Percentiles rank a stretch among this genome's conserved stretches.
Conservation (phyloP, 2,113 vertebrate genomes). For the Pollimyrus isidori region DNA sequence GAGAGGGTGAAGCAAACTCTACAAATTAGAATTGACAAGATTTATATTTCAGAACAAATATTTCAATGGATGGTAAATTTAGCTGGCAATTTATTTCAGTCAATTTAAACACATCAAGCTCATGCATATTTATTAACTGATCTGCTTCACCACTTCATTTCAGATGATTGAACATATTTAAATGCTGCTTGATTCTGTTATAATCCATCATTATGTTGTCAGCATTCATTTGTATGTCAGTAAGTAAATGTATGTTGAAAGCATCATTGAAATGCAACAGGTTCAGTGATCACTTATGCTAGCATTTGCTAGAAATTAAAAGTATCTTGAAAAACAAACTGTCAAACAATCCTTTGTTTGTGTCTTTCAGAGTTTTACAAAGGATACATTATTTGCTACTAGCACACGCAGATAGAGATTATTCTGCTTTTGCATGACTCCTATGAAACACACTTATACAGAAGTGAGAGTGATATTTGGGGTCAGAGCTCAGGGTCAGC, state of each 20-base stretch:
- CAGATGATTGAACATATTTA: not conserved
- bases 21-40: not conserved
- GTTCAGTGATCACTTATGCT: not conserved
- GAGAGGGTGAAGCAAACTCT: not conserved
- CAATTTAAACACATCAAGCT: conserved; percentile 1
- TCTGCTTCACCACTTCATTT: not conserved
- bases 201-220: conserved; percentile 12
- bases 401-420: not conserved
- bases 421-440: not conserved
- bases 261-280: not conserved
- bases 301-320: not conserved
- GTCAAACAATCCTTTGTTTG: not conserved
- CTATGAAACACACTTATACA: not conserved
- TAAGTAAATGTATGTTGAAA: not conserved
- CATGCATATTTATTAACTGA: conserved; percentile 10
- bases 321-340: not conserved
- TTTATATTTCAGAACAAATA: conserved; percentile 6
- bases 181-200: conserved; percentile 1
- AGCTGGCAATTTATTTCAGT: not conserved
- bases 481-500: not conserved
- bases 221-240: not conserved
- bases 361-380: not conserved
- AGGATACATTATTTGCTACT: not conserved
- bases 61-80: not conserved
- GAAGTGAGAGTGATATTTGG: not conserved